Evolutionary conservation across 2,888 invertebrate species (phyloP).

Genomic region (Halocaridina rubra): DNA sequence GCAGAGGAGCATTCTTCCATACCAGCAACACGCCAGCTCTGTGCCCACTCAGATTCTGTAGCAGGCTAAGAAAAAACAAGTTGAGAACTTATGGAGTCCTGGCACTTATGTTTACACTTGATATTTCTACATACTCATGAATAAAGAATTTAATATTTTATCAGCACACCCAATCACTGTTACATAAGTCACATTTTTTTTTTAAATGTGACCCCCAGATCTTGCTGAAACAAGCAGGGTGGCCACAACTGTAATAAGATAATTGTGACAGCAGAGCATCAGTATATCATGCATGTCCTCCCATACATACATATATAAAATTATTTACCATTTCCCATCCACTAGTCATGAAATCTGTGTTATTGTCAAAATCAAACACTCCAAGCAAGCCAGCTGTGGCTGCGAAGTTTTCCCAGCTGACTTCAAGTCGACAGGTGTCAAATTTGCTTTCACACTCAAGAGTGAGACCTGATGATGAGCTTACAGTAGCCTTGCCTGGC

Average conservation of each 20-base stretch:
- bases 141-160: not conserved
- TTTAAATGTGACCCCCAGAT: not conserved
- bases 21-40: slow-evolving; percentile 33
- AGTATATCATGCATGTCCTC: no score
- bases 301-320: no score
- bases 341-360: slow-evolving; percentile 61
- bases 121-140: no score
- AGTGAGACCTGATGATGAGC: slow-evolving; percentile 25
- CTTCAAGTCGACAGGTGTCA: slow-evolving; percentile 34
- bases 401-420: slow-evolving; percentile 48
- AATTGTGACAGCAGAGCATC: not conserved
- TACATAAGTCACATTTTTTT: not conserved
- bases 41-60: slow-evolving; percentile 41
- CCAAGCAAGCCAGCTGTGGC: slow-evolving; percentile 56
- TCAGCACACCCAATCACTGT: not conserved
- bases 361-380: slow-evolving; percentile 56
- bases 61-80: no score
- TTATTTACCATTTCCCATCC: slow-evolving; percentile 60
- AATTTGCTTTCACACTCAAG: slow-evolving; percentile 33
- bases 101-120: no score
- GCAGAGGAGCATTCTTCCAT: slow-evolving; percentile 31
- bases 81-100: no score
- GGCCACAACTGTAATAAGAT: no score
- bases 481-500: not conserved
- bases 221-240: no score